phyloP scores from a whole-genome alignment of 1,140 invertebrate species.

The Drosophila athabasca region DNA sequence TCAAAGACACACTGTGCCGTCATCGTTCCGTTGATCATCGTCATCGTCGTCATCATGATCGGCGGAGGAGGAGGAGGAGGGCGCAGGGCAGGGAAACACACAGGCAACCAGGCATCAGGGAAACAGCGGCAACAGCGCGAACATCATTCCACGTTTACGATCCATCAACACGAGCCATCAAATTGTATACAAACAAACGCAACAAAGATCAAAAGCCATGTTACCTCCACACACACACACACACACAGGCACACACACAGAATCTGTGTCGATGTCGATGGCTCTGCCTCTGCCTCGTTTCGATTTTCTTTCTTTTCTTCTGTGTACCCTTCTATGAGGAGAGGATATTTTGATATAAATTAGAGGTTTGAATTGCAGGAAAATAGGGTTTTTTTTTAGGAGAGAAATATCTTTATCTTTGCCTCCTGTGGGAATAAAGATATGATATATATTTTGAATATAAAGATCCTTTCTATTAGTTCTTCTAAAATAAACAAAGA shows the following conservation, averaged over 20 bases:
- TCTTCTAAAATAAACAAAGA: no score
- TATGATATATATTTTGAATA: no score
- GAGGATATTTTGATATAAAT: no score
- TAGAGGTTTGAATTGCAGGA: no score
- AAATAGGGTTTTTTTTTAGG: no score
- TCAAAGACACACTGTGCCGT: slow-evolving; percentile 78
- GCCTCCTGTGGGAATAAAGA: no score
- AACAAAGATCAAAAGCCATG: slow-evolving; percentile 80
- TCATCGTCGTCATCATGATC: slow-evolving; percentile 29
- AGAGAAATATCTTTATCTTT: no score
- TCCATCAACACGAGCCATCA: slow-evolving; percentile 83
- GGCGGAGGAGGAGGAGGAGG: slow-evolving; percentile 11
- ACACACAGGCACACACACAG: slow-evolving; percentile 11
- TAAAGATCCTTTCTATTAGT: no score
- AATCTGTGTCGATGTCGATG: slow-evolving; percentile 28
- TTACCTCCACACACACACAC: slow-evolving; percentile 46
- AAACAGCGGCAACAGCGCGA: slow-evolving; percentile 50
- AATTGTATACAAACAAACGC: slow-evolving; percentile 83
- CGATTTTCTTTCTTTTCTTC: slow-evolving; percentile 18
- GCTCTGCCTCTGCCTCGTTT: slow-evolving; percentile 22
- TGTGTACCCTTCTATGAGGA: no score
- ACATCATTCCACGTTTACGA: slow-evolving; percentile 82
- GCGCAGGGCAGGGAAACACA: slow-evolving; percentile 11
- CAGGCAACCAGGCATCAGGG: slow-evolving; percentile 28
- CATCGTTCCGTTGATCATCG: slow-evolving; percentile 77